A percentile compares a stretch with the other conserved stretches of the same genome.
Conservation (phyloP, 2,888 invertebrate genomes). For the Lithosia quadra region DNA sequence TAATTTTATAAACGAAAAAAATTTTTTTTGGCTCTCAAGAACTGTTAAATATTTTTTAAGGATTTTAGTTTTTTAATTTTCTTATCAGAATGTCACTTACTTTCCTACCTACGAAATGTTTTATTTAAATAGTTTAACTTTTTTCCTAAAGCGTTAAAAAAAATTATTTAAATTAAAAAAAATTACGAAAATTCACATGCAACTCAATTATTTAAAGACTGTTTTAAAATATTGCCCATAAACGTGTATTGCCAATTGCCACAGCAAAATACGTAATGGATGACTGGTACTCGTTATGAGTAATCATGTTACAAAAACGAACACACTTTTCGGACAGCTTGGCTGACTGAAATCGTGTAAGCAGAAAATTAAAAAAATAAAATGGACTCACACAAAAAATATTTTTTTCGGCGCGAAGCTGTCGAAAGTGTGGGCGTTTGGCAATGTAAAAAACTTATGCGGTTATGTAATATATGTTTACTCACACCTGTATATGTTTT, state of each 20-base stretch:
- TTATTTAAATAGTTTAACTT: too few relatives aligned
- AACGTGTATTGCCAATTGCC: background rate
- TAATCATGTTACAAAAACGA: constrained; percentile 1
- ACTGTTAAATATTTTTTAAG: too few relatives aligned
- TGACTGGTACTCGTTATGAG: background rate
- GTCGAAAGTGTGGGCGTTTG: background rate
- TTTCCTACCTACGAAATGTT: too few relatives aligned
- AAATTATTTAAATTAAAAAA: too few relatives aligned
- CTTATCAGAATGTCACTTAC: too few relatives aligned
- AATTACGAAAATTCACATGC: background rate
- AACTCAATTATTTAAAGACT: background rate
- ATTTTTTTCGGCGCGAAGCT: background rate
- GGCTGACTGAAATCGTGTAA: background rate
- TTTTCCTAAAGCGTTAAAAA: too few relatives aligned
- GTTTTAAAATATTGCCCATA: background rate
- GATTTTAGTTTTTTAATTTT: too few relatives aligned
- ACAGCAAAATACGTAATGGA: background rate
- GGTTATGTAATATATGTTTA: background rate
- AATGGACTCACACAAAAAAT: background rate
- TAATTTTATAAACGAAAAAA: too few relatives aligned
- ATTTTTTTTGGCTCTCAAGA: background rate
- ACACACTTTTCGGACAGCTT: constrained; percentile 1
- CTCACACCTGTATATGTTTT: background rate
- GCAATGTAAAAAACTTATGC: background rate
- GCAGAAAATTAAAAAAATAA: background rate